These are phyloP conservation scores for Agonopterix heracliana DNA, from an alignment of 2,888 invertebrate species.

Conservation along the genomic window DNA sequence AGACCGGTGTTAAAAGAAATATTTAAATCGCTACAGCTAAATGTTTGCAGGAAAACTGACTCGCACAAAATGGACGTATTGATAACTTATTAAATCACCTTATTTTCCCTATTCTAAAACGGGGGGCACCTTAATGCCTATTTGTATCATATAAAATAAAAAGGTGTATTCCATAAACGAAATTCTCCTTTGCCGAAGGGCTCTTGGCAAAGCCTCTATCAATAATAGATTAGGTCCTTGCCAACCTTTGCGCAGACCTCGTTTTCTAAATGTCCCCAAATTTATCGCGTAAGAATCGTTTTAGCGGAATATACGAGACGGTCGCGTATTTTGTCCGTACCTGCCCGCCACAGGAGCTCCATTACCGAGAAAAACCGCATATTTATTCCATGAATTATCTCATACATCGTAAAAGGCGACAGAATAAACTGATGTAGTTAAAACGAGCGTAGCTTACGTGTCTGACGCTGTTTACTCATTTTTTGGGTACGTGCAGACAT, in stretches of 20 bases:
- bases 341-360: conserved; percentile 22
- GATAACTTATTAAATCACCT: too few relatives aligned
- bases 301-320: conserved; percentile 32
- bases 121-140: too few relatives aligned
- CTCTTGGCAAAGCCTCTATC: conserved; percentile 35
- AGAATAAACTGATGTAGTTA: conserved; percentile 9
- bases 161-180: conserved; percentile 32
- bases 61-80: too few relatives aligned
- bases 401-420: conserved; percentile 12
- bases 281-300: conserved; percentile 35
- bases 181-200: conserved; percentile 27
- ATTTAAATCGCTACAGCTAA: too few relatives aligned
- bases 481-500: too few relatives aligned
- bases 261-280: conserved; percentile 38
- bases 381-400: conserved; percentile 25
- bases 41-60: too few relatives aligned
- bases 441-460: conserved; percentile 1
- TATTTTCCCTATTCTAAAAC: too few relatives aligned
- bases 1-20: too few relatives aligned
- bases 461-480: too few relatives aligned
- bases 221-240: conserved; percentile 48
- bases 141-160: conserved; percentile 13
- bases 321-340: conserved; percentile 17
- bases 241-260: conserved; percentile 35
- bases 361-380: conserved; percentile 21